Conservation (phyloP, 2,113 vertebrate species). For the Verasper variegatus region DNA sequence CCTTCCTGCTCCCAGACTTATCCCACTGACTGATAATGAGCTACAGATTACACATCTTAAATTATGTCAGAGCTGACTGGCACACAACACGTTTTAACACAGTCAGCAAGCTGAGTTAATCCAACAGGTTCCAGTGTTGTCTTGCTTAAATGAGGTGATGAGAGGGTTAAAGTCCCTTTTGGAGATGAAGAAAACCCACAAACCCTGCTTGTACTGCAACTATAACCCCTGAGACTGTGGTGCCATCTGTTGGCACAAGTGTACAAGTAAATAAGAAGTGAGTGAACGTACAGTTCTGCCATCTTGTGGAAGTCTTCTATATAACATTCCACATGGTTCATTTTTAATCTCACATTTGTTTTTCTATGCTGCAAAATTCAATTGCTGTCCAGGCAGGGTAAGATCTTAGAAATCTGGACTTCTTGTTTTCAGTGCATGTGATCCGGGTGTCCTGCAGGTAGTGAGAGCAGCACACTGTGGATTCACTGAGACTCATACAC, state of each 20-base stretch:
- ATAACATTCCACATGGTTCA: not conserved
- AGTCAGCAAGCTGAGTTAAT: slow-evolving; percentile 11
- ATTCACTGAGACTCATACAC: not conserved
- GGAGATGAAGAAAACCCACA: not conserved
- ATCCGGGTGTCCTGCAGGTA: no score
- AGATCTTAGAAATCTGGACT: no score
- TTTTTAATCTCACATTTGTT: not conserved
- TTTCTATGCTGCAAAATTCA: not conserved
- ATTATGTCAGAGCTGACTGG: not conserved
- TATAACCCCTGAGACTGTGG: not conserved
- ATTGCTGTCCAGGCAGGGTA: not conserved
- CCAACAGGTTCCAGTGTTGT: not conserved
- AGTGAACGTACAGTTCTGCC: slow-evolving; percentile 1
- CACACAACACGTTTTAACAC: not conserved
- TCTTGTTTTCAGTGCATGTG: no score
- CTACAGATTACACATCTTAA: slow-evolving; percentile 19
- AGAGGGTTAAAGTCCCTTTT: slow-evolving; percentile 15
- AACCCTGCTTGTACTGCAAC: no score
- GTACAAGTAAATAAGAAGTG: not conserved
- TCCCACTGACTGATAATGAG: slow-evolving; percentile 31
- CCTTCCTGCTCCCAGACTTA: slow-evolving; percentile 31
- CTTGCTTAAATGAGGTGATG: slow-evolving; percentile 17
- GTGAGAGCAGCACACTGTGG: no score
- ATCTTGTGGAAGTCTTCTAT: slow-evolving; percentile 28
- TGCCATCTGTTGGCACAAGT: slow-evolving; percentile 50